Evolutionary conservation across 2,888 invertebrate genomes (phyloP).

Genomic region (Hetaerina titia): DNA sequence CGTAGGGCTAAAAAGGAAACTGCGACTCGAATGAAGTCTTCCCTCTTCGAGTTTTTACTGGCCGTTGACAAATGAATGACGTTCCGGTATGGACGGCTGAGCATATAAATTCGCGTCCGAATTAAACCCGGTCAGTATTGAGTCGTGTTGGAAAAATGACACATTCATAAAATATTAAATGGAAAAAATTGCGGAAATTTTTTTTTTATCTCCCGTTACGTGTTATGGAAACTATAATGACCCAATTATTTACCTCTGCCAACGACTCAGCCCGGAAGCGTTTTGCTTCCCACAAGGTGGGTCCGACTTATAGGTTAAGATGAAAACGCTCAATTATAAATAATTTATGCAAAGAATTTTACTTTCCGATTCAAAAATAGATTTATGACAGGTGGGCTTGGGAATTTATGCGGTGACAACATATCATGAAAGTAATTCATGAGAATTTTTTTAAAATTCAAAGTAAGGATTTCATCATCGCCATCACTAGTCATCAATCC

Average conservation of each 20-base stretch:
- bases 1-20: constrained; percentile 1
- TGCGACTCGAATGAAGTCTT: not conserved
- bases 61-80: constrained; percentile 24
- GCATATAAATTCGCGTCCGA: not conserved
- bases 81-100: not conserved
- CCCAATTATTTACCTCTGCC: not conserved
- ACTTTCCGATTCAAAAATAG: no score
- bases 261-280: no score
- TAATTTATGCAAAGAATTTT: not conserved
- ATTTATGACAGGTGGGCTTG: no score
- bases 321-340: not conserved
- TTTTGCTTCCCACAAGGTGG: not conserved
- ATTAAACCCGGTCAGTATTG: not conserved
- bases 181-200: not conserved
- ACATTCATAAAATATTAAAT: not conserved
- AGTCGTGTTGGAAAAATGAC: constrained; percentile 1
- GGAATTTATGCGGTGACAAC: no score
- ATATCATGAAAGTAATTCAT: no score
- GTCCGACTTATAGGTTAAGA: not conserved
- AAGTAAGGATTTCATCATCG: no score
- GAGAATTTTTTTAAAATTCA: no score
- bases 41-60: not conserved
- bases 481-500: no score
- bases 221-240: not conserved
- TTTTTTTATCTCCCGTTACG: not conserved